Conservation (phyloP, 2,113 vertebrate species). For the Podilymbus podiceps region DNA sequence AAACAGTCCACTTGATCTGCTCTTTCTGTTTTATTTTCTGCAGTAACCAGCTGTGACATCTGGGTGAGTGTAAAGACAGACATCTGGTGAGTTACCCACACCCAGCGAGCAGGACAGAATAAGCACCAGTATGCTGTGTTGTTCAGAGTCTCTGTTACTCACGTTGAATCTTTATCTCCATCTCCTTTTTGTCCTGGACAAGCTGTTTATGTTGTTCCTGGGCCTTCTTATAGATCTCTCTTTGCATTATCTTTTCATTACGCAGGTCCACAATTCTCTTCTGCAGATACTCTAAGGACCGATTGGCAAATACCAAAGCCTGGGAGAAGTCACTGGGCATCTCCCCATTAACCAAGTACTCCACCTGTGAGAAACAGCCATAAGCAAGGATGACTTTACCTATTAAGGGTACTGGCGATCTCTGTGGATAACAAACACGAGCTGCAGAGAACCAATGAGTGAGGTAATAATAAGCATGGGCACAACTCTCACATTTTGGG, state of each 20-base stretch:
- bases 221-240: slow-evolving; percentile 73
- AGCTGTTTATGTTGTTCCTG: slow-evolving; percentile 79
- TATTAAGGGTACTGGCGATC: neutral
- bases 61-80: neutral
- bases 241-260: slow-evolving; percentile 79
- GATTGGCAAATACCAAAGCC: slow-evolving; percentile 80
- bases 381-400: neutral
- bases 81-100: neutral
- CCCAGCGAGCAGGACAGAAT: neutral
- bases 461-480: neutral
- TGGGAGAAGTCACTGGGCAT: slow-evolving; percentile 78
- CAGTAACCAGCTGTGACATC: neutral
- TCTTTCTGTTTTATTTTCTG: neutral
- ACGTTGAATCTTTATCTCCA: slow-evolving; percentile 77
- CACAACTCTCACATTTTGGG: neutral
- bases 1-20: neutral
- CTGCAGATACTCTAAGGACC: slow-evolving; percentile 75
- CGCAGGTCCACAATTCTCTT: slow-evolving; percentile 77
- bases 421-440: neutral
- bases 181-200: slow-evolving; percentile 77
- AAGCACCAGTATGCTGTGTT: neutral
- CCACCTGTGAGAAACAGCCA: slow-evolving; percentile 76
- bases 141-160: slow-evolving; percentile 31
- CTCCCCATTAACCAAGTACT: slow-evolving; percentile 71
- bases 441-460: neutral